Evolutionary conservation across 2,797 vertebrate species (phyloP).

Genomic region (Acrossocheilus wenchowensis): DNA sequence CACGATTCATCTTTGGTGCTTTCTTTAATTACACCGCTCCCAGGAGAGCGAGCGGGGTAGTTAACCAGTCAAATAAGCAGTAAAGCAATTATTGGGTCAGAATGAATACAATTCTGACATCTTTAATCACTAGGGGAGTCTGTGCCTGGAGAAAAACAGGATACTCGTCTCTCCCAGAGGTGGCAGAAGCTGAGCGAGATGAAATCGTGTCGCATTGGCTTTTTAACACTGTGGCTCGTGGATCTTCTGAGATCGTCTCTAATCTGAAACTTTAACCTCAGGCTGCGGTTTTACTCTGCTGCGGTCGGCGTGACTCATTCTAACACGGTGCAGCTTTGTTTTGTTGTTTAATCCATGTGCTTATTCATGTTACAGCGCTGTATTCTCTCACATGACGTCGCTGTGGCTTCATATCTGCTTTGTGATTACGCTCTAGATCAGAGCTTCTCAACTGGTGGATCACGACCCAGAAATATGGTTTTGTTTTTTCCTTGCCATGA

Average conservation of each 20-base stretch:
- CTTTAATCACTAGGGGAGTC: conserved; percentile 83
- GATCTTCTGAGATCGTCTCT: conserved; percentile 5
- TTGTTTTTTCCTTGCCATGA: not conserved
- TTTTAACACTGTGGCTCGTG: not conserved
- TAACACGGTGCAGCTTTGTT: not conserved
- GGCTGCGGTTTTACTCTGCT: not conserved
- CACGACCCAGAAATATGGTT: not conserved
- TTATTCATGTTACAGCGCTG: not conserved
- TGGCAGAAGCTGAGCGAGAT: conserved; percentile 8
- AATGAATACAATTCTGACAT: conserved; percentile 85
- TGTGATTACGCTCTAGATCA: not conserved
- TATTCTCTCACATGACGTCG: not conserved
- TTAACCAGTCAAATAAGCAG: conserved; percentile 85
- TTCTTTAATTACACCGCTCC: conserved; percentile 83
- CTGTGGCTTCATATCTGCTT: not conserved
- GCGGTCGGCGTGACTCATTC: not conserved
- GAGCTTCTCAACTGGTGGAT: not conserved
- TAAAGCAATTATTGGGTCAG: conserved; percentile 85
- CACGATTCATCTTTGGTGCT: conserved; percentile 77
- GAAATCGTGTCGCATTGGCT: not conserved
- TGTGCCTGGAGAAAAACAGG: conserved; percentile 80
- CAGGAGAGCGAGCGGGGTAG: conserved; percentile 78
- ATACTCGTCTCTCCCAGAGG: conserved; percentile 59
- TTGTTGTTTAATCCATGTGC: not conserved
- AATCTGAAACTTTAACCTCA: not conserved